phyloP scores from a whole-genome alignment of 2,888 invertebrate genomes.

The Harpalus rubripes region DNA sequence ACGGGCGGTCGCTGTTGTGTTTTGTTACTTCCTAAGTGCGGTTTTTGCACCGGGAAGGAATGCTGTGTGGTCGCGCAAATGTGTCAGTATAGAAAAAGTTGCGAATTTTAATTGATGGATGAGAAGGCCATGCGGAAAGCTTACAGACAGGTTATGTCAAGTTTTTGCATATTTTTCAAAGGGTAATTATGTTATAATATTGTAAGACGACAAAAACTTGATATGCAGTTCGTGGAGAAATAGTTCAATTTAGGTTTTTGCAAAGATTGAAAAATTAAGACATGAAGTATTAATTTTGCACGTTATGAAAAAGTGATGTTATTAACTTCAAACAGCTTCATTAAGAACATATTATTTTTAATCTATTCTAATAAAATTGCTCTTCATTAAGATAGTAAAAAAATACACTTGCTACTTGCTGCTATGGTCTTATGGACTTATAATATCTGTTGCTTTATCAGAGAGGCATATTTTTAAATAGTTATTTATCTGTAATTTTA shows the following conservation, averaged over 20 bases:
- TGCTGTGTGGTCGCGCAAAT: conserved; percentile 31
- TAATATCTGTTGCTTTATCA: no score
- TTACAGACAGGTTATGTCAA: neutral
- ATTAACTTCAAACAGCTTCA: no score
- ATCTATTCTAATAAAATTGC: no score
- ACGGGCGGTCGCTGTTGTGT: no score
- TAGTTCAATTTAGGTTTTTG: conserved; percentile 35
- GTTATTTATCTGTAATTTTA: no score
- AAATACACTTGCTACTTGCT: no score
- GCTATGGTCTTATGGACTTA: no score
- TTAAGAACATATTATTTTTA: no score
- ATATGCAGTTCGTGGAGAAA: neutral
- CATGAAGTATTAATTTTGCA: no score
- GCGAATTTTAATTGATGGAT: conserved; percentile 50
- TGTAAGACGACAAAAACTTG: conserved; percentile 20
- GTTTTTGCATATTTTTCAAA: conserved; percentile 39
- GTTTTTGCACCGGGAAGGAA: conserved; percentile 42
- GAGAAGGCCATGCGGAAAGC: conserved; percentile 47
- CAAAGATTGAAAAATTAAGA: conserved; percentile 13
- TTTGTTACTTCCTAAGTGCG: conserved; percentile 7
- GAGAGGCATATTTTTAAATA: no score
- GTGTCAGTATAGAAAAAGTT: conserved; percentile 37
- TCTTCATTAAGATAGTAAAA: no score
- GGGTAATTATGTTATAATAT: conserved; percentile 42
- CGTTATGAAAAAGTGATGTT: no score